A percentile compares a stretch with the other conserved stretches of the same genome.
Conservation (phyloP, 2,888 invertebrate species). For the Boloria euphrosyne region DNA sequence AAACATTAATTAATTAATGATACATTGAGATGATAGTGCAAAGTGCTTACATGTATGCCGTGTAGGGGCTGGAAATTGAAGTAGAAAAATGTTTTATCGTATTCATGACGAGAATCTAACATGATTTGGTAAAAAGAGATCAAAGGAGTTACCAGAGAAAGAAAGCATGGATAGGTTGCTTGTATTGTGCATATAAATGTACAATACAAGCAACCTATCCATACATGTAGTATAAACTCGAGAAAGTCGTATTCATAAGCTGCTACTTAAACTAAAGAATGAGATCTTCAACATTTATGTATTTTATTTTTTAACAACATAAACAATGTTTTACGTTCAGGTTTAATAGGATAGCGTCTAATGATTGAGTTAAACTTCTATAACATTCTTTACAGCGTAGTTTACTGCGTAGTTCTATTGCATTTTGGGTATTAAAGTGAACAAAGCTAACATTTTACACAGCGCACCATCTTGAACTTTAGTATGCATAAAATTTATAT, state of each 20-base stretch:
- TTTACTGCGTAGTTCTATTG: conserved; percentile 33
- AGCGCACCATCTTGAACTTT: conserved; percentile 41
- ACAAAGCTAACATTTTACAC: conserved; percentile 40
- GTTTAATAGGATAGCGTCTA: conserved; percentile 55
- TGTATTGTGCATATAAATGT: too few species aligned
- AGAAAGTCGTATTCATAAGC: not conserved
- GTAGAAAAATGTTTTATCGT: too few species aligned
- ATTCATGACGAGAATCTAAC: too few species aligned
- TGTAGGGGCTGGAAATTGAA: too few species aligned
- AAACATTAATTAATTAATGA: too few species aligned
- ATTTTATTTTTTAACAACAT: conserved; percentile 16
- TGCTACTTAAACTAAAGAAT: conserved; percentile 2
- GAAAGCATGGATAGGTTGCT: too few species aligned
- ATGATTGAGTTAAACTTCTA: conserved; percentile 30
- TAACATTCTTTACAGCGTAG: conserved; percentile 27
- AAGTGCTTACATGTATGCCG: too few species aligned
- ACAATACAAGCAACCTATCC: too few species aligned
- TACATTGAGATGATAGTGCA: too few species aligned
- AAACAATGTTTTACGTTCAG: conserved; percentile 43
- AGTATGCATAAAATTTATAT: conserved; percentile 42
- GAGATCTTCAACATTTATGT: not conserved
- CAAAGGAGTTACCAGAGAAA: too few species aligned
- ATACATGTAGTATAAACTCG: too few species aligned
- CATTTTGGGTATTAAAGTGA: conserved; percentile 33
- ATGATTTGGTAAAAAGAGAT: too few species aligned